Base-by-base conservation (phyloP, 2,888 invertebrate genomes). In the Nemurella pictetii region DNA sequence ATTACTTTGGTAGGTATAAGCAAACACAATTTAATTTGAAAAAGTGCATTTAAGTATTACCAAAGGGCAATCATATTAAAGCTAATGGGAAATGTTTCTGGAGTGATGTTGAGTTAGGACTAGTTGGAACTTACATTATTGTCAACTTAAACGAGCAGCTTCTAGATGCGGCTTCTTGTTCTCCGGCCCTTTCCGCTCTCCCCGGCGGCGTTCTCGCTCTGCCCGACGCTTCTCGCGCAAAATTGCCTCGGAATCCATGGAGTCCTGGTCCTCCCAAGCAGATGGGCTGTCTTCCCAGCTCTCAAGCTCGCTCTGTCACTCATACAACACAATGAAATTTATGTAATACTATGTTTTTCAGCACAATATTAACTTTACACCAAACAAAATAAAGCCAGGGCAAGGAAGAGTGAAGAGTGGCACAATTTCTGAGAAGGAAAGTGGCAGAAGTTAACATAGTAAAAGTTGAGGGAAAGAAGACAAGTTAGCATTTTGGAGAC, bases 261-360 rank as follows among this genome's bases (percentile, higher is more conserved):
- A 85, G 36, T 86, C 86, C 55, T 85, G 84, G 28, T 86, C 86
- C 30, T 87, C 87, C 87, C 87, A 87, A 4, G 86, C 85, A 30
- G 72, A n/a, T 5, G 85, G 85, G 26, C 83, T 73, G 29, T 87
- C 87, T 36, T 87, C 87, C 87, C 87, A 87, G 0, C 85, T 85
- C 72, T 84, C 87, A 25, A 87, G 85, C 30, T 87, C 87, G 72
- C 82, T 82, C 82, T 82, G 82, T 25, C 20, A 75, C 0, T 75
- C 26, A 20, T 4, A 75, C 27, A 73, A 36, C 15, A 36, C 36
- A 36, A 7, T 36, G 15, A 36, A 36, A 25, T 73, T 3, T 73
- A 73, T 27, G 75, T 25, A 26, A 12, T 55, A 20, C n/a, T n/a
- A n/a, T n/a, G n/a, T n/a, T n/a, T n/a, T n/a, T n/a, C n/a, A n/a